These are phyloP conservation scores for Cantharis nigra DNA, from an alignment of 2,888 invertebrate genomes.

Conservation along the genomic window DNA sequence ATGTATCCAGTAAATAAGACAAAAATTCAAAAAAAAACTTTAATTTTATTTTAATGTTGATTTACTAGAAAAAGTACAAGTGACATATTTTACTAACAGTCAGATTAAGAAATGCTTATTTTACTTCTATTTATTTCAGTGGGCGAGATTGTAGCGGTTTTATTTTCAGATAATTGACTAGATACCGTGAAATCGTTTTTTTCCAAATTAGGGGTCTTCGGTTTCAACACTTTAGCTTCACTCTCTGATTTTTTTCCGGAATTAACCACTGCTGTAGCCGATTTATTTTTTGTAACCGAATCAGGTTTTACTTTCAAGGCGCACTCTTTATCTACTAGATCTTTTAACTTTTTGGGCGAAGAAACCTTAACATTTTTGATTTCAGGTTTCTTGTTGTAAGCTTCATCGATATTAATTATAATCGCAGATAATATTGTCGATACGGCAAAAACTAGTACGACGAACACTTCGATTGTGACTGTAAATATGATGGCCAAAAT, in stretches of 20 bases:
- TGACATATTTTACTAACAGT: too few relatives aligned
- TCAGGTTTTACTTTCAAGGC: background rate
- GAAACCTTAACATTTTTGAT: background rate
- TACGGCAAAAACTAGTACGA: constrained; percentile 32
- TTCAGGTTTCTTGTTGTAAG: constrained; percentile 6
- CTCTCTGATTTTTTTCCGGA: background rate
- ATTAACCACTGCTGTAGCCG: background rate
- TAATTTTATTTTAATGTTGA: background rate
- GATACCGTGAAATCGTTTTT: background rate
- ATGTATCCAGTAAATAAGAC: too few relatives aligned
- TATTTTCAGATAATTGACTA: background rate
- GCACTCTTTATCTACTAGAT: background rate
- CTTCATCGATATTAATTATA: constrained; percentile 30
- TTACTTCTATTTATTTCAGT: background rate
- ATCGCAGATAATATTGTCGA: constrained; percentile 28
- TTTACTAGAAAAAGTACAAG: background rate
- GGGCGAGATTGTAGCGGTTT: background rate
- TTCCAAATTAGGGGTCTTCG: background rate
- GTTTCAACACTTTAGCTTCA: background rate
- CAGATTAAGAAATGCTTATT: background rate
- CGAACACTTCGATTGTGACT: constrained; percentile 28
- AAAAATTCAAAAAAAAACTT: too few relatives aligned
- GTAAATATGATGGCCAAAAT: constrained; percentile 20
- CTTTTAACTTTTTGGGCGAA: background rate
- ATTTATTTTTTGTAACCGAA: background rate